These are phyloP conservation scores for Dreissena rostriformis DNA, from an alignment of 1,140 invertebrate genomes.

Conservation along the genomic window DNA sequence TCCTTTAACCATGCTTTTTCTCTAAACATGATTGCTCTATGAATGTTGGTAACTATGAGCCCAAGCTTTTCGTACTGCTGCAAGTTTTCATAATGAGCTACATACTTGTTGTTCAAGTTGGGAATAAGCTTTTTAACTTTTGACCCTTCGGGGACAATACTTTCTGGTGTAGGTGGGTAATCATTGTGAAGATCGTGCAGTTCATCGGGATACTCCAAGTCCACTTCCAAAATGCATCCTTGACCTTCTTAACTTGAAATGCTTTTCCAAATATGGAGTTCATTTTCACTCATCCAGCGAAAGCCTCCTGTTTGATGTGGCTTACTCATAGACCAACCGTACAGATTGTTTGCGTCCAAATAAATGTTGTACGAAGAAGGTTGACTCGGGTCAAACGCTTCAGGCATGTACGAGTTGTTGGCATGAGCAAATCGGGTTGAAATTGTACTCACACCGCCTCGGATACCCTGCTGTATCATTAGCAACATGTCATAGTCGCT, in stretches of 20 bases:
- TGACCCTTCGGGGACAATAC: background rate
- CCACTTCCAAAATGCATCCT: conserved; percentile 42
- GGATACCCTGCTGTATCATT: conserved; percentile 71
- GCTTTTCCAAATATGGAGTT: conserved; percentile 2
- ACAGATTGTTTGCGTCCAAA: conserved; percentile 73
- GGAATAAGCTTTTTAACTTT: conserved; percentile 57
- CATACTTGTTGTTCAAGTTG: conserved; percentile 57
- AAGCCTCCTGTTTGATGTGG: conserved; percentile 59
- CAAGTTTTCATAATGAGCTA: conserved; percentile 60
- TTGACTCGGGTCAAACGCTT: conserved; percentile 50
- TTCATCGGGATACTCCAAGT: conserved; percentile 57
- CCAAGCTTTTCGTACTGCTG: conserved; percentile 50
- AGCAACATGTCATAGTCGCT: conserved; percentile 67
- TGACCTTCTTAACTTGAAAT: background rate
- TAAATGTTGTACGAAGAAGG: conserved; percentile 63
- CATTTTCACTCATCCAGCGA: conserved; percentile 76
- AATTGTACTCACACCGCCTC: conserved; percentile 65
- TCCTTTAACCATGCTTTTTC: conserved; percentile 46
- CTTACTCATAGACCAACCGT: conserved; percentile 65
- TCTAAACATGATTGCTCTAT: conserved; percentile 43
- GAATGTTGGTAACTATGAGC: conserved; percentile 54
- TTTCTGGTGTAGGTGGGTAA: conserved; percentile 82
- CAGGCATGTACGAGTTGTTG: conserved; percentile 68
- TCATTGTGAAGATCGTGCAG: conserved; percentile 83
- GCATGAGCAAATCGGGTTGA: conserved; percentile 61